Base-by-base conservation (phyloP, 2,797 vertebrate genomes). In the Coluber constrictor region DNA sequence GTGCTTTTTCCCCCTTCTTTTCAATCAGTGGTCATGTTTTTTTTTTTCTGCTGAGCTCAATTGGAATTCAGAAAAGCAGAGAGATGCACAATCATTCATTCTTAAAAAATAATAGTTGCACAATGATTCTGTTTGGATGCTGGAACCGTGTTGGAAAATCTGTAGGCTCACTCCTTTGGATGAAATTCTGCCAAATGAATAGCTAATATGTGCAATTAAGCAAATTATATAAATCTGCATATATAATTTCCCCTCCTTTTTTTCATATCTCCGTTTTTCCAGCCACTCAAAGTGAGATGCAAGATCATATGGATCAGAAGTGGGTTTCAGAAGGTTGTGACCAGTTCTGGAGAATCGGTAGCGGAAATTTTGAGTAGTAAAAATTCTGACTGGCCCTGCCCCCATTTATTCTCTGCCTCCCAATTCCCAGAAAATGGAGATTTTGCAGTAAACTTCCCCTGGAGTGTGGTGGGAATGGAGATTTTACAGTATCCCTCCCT, bases 21-120 rank as follows among this genome's bases (percentile, higher is more conserved):
- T 91, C 43, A 83, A 94, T 94, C 0, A 18, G 89, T 94, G 95
- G 91, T 93, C 94, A 94, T 88, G 92, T 93, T 95, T 96, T 59
- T 74, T 59, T 74, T 63, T 96, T 59, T 66, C 60, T 90, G 91
- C 94, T 96, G 94, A 95, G 95, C 87, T 94, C 15, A 94, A 94
- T 96, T 93, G 95, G 0, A 92, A 95, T 94, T 95, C 95, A 96
- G 91, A 93, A 83, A 27, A 27, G 13, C 8, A 20, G 15, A 9
- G 3, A 43, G 51, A 86, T 63, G 18, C 57, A 29, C 56, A n/a
- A 47, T 51, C 47, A 15, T 6, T 87, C 55, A 37, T 90, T 74
- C 66, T 61, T 91, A 74, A 95, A 96, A 95, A 95, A 96, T 90
- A 91, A 29, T 56, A 92, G 66, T 92, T 89, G 63, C 92, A 29